phyloP scores from a whole-genome alignment of 2,113 vertebrate species.

The Takifugu flavidus region DNA sequence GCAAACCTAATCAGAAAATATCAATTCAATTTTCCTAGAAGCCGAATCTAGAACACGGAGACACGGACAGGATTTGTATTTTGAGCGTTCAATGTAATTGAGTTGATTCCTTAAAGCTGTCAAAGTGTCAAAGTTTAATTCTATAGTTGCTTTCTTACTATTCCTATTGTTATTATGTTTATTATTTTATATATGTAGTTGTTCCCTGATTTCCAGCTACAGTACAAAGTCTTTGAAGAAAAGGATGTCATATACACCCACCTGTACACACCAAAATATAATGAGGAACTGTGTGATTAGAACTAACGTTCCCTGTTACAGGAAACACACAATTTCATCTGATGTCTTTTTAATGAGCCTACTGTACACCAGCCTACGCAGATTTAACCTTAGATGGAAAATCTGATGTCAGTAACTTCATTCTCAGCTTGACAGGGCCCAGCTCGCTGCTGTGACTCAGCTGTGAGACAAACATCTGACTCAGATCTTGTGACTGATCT shows the following conservation, averaged over 20 bases:
- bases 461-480: conserved; percentile 39
- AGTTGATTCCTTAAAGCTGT: too few species aligned
- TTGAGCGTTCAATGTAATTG: too few species aligned
- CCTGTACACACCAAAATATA: not conserved
- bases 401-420: conserved; percentile 38
- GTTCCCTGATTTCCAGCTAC: too few species aligned
- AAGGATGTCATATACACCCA: not conserved
- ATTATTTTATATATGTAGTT: too few species aligned
- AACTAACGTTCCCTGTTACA: not conserved
- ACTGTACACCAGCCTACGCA: conserved; percentile 1
- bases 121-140: too few species aligned
- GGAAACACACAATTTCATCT: conserved; percentile 1
- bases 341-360: conserved; percentile 10
- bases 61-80: too few species aligned
- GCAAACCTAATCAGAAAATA: too few species aligned
- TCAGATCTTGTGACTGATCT: conserved; percentile 40
- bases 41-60: too few species aligned
- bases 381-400: conserved; percentile 1
- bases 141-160: too few species aligned
- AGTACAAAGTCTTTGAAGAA: too few species aligned
- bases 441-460: conserved; percentile 43
- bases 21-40: too few species aligned
- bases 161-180: too few species aligned
- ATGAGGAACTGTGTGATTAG: not conserved
- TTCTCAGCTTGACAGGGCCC: conserved; percentile 10